Base-by-base conservation (phyloP, 2,888 invertebrate species). In the Drosophila nigricruria region DNA sequence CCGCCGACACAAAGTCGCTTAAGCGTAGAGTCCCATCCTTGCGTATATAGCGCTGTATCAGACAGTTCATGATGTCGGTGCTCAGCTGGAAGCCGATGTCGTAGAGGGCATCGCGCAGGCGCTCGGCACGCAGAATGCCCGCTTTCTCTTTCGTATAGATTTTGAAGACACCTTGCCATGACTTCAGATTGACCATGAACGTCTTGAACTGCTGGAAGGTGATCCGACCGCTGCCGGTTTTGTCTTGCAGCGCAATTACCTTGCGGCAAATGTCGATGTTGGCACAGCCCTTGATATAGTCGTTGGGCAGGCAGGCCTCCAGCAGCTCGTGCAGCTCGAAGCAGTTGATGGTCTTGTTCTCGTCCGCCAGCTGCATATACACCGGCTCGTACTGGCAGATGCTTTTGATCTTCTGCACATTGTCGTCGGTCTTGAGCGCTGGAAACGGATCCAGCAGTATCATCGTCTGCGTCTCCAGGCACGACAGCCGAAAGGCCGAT, bases 201-300 rank as follows among this genome's bases (percentile, higher is more conserved):
- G 98, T 97, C 92, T 97, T 97, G 92, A 98, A 98, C 90, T 98
- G 97, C 59, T 94, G 94, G 82, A 97, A 96, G 72, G 96, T 96
- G 58, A 98, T 94, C 70, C 98, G 94, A 0, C 98, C 98, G 34
- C 95, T 95, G 61, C 96, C 96, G 50, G 95, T 95, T 89, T 95
- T 96, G 93, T 98, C 98, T 93, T 98, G 95, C 9, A 97, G 96
- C 1, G 98, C 94, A 23, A 98, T 96, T 10, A 98, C 97, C 93
- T 98, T 97, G 68, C 97, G 94, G 90, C 98, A 98, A 2, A 98
- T 97, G 92, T 98, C 98, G 83, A 98, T 95, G 18, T 97, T 97
- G 1, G 98, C 97, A 92, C 98, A 98, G 84, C 98, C 98, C 91
- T 98, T 98, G 79, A 98, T 97, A 87, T 98, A 98, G 93, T 98